Conservation (phyloP, 2,888 invertebrate genomes). For the Oscheius sp. region DNA sequence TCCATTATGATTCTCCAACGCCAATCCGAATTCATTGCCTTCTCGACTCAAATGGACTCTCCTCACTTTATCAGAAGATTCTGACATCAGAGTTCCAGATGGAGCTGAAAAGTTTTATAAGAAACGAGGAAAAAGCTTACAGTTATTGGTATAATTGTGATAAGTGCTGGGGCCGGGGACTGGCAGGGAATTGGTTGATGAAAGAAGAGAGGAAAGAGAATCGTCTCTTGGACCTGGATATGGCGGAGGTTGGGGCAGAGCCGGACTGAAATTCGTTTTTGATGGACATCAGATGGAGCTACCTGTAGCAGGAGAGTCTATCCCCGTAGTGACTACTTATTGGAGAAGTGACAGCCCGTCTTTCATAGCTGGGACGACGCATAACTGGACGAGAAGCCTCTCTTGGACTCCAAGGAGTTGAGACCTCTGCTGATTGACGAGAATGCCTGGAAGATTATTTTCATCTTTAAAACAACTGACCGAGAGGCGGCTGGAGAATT, state of each 20-base stretch:
- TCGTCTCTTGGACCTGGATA: conserved; percentile 44
- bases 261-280: conserved; percentile 22
- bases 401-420: conserved; percentile 19
- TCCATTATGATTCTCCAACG: conserved; percentile 34
- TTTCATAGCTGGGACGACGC: conserved; percentile 15
- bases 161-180: conserved; percentile 39
- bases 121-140: conserved; percentile 29
- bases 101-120: conserved; percentile 36
- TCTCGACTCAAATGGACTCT: conserved; percentile 44
- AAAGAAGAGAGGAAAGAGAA: conserved; percentile 48
- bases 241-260: conserved; percentile 39
- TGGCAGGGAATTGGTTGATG: conserved; percentile 50
- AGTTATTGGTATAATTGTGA: conserved; percentile 47
- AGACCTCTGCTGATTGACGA: conserved; percentile 25
- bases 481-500: conserved; percentile 29
- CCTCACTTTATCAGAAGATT: conserved; percentile 26
- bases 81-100: conserved; percentile 32
- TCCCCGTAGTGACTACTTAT: conserved; percentile 6
- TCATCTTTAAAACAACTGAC: too few species aligned
- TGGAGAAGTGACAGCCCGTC: conserved; percentile 17
- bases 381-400: neutral
- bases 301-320: conserved; percentile 14
- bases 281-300: too few species aligned
- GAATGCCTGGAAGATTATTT: too few species aligned
- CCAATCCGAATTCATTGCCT: conserved; percentile 37